Conservation (phyloP, 2,113 vertebrate genomes). For the Arothron firmamentum region DNA sequence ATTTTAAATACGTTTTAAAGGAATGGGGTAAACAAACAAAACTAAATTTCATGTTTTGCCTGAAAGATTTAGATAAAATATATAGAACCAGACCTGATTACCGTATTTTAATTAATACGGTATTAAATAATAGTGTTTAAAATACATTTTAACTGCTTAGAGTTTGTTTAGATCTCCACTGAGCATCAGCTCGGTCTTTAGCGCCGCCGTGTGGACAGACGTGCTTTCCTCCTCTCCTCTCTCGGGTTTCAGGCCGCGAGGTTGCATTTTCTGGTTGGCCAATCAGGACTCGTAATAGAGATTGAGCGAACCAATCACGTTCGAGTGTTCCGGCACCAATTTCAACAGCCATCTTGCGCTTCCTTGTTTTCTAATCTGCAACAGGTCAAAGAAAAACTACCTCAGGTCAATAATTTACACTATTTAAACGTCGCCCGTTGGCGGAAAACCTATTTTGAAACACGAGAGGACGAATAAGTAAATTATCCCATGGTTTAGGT, state of each 20-base stretch:
- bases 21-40: too few species aligned
- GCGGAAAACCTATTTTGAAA: background rate
- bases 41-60: too few species aligned
- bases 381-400: background rate
- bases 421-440: background rate
- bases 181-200: slow-evolving; percentile 13
- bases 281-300: slow-evolving; percentile 40
- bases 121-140: too few species aligned
- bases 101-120: too few species aligned
- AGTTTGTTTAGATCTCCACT: too few species aligned
- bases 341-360: slow-evolving; percentile 51
- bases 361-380: slow-evolving; percentile 27
- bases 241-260: slow-evolving; percentile 42
- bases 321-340: slow-evolving; percentile 55
- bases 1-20: too few species aligned
- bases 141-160: too few species aligned
- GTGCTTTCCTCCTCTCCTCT: slow-evolving; percentile 15
- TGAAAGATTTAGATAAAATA: too few species aligned
- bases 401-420: background rate
- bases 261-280: slow-evolving; percentile 36
- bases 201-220: slow-evolving; percentile 39
- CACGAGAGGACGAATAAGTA: background rate
- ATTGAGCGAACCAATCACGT: slow-evolving; percentile 56
- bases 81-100: too few species aligned
- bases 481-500: slow-evolving; percentile 1